These are phyloP conservation scores for Ferrisia virgata DNA, from an alignment of 2,888 invertebrate species.

Conservation along the genomic window DNA sequence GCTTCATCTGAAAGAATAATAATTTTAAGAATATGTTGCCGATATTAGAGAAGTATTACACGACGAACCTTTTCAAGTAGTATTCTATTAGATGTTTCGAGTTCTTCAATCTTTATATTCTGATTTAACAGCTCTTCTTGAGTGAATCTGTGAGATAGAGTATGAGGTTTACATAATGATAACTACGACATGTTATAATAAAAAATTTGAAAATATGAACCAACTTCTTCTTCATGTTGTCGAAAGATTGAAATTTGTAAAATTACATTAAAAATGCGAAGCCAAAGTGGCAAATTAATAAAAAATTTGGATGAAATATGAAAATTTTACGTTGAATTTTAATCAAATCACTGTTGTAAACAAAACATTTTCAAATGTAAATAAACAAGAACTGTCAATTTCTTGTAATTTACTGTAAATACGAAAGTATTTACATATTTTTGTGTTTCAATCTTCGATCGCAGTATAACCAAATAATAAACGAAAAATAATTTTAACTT, in stretches of 20 bases:
- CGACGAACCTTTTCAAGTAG: conserved; percentile 11
- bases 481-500: no score
- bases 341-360: neutral
- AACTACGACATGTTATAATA: neutral
- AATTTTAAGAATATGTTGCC: neutral
- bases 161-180: neutral
- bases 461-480: no score
- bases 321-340: no score
- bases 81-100: conserved; percentile 3
- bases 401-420: no score
- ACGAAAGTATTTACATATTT: no score
- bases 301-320: neutral
- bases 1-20: conserved; percentile 8
- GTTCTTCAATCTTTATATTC: conserved; percentile 21
- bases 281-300: no score
- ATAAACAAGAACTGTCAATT: neutral
- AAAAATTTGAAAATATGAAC: neutral
- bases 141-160: neutral
- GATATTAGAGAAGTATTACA: neutral
- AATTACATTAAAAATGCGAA: neutral
- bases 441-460: no score
- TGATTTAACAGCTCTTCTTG: conserved; percentile 6
- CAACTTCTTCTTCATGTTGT: conserved; percentile 5
- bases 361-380: neutral
- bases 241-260: neutral